phyloP scores from a whole-genome alignment of 2,113 vertebrate genomes.

The Mungos mungo region DNA sequence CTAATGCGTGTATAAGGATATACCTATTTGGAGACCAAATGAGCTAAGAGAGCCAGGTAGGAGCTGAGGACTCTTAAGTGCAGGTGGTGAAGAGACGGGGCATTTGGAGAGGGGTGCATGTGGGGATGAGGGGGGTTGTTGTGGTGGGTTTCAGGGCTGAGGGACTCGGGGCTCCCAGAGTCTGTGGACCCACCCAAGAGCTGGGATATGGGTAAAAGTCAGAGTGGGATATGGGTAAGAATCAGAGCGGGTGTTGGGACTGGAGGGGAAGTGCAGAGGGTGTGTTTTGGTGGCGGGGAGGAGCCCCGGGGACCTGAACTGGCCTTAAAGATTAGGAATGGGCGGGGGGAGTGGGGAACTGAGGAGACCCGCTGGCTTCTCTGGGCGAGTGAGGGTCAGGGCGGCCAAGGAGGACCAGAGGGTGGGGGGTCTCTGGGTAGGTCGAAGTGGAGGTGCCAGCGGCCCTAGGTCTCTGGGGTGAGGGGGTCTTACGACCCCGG shows the following conservation, averaged over 20 bases:
- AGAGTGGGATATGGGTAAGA: background rate
- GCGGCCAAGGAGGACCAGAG: background rate
- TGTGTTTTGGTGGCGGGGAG: background rate
- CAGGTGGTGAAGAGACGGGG: background rate
- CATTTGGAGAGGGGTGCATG: rapidly evolving
- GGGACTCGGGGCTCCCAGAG: background rate
- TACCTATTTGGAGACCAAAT: background rate
- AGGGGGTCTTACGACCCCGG: background rate
- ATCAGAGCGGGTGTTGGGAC: background rate
- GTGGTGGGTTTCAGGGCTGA: background rate
- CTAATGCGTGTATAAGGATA: background rate
- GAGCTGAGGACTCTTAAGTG: background rate
- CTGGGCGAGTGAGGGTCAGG: background rate
- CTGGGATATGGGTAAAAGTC: background rate
- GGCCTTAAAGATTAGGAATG: background rate
- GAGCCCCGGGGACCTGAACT: background rate
- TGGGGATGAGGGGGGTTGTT: too few species aligned
- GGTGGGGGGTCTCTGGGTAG: background rate
- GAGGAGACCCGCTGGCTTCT: background rate
- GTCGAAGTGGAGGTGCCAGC: background rate
- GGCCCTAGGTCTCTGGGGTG: background rate
- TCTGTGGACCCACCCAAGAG: background rate
- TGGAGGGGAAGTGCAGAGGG: background rate
- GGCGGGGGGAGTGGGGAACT: background rate
- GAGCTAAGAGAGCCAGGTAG: background rate